Base-by-base conservation (phyloP, 2,113 vertebrate genomes). In the Cinclus mexicanus region DNA sequence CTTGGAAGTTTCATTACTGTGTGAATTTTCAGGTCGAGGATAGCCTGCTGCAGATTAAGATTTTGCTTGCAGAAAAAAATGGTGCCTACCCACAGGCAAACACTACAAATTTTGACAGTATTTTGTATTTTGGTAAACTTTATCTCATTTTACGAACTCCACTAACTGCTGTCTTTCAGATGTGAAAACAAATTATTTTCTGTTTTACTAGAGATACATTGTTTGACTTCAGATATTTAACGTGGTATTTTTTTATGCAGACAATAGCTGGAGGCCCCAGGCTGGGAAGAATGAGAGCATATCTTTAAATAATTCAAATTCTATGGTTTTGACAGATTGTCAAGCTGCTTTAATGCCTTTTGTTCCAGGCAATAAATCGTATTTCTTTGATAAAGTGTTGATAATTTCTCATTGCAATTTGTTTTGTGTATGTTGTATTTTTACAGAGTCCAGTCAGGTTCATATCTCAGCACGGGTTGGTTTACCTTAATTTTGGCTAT, bases 381-480 rank as follows among this genome's bases (percentile, higher is more conserved):
- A 92, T 95, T 86, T 95, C 95, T 97, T 94, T 97, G 94, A 96
- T 91, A 90, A 96, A 97, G 77, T 86, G 80, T 28, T 87, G 87
- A 93, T 96, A 86, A 71, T 96, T 97, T 95, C 98, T 98, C 92
- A 97, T 67, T 85, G 83, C 59, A 93, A 95, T 98, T 97, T 96
- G 82, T 76, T 97, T 88, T 97, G 87, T 97, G 61, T 95, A 9
- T 96, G 53, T 96, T 96, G 63, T 95, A 29, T 97, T 90, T 98
- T 97, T 93, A 85, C 98, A 99, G 99, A 98, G 98, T 99, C 96
- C 98, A 99, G 98, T 99, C 99, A 7, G 99, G 99, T 84, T 99
- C 99, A 25, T 99, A 99, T 96, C 99, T 99, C 97, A 99, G 99
- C 98, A 99, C 99, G 0, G 99, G 99, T 49, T 99, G 99, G 99